Evolutionary conservation across 2,888 invertebrate species (phyloP), one percentile per base, ranked within the genome.

Genomic region (Dolomedes plantarius): DNA sequence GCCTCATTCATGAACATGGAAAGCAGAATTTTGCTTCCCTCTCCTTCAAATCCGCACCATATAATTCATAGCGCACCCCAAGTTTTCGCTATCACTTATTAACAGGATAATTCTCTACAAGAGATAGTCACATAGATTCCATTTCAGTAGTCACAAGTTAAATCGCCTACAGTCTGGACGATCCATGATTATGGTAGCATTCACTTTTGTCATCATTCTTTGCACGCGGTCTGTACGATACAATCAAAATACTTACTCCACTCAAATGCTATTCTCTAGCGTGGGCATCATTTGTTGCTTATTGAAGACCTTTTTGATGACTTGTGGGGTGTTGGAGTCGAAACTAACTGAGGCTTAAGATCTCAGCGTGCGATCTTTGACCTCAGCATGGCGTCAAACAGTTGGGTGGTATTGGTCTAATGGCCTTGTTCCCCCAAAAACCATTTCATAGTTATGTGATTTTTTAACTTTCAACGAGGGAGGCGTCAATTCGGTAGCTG

Each of bases 331-430:
- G 67, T 23, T 50, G 13, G 1, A 39, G 27, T 65, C 65, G 31
- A 29, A 29, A 65, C 16, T 32, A 64, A 23, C 32, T n/a, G 31
- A 50, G 9, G 19, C 32, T 23, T 5, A 31, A 36, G 76, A 69
- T 36, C 28, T 19, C 32, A 56, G 77, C 77, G 62, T 69, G 77
- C 77, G 77, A 77, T 56, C 77, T 77, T 3, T 77, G 69, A 77
- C 77, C 77, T 69, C 31, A 0, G 9, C 19, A 23, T 36, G 68
- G 69, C 69, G 69, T 56, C 77, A 28, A 36, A 56, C 27, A 16
- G 46, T 31, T 28, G 68, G 77, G 77, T 77, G 77, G 77, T 69
- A 77, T n/a, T 28, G 0, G 36, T 28, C 77, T 77, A 69, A 69
- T 77, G 28, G 68, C 32, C 56, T 27, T 62, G 28, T 69, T 69